A percentile compares a stretch with the other conserved stretches of the same genome.
These are phyloP conservation scores for Prunella himalayana DNA, from an alignment of 2,113 vertebrate species.

Conservation along the genomic window DNA sequence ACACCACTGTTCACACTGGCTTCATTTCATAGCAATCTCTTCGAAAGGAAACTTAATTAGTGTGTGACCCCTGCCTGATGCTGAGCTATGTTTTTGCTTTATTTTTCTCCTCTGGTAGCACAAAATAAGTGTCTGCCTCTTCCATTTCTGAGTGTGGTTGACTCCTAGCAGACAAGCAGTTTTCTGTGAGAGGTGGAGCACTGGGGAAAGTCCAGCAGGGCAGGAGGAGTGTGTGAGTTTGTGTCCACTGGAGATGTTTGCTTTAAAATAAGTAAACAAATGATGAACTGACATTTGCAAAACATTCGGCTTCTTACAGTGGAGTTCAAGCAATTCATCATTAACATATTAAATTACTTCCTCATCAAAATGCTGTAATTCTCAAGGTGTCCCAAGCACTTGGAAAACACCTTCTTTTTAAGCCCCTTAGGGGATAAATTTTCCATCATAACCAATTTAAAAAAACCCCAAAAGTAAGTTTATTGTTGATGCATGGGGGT, in stretches of 20 bases:
- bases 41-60: slow-evolving; percentile 21
- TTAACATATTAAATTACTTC: not conserved
- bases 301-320: not conserved
- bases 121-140: not conserved
- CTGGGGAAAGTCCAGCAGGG: not conserved
- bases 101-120: not conserved
- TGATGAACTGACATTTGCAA: not conserved
- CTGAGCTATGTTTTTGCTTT: not conserved
- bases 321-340: not conserved
- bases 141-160: not conserved
- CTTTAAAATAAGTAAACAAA: not conserved
- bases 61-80: not conserved
- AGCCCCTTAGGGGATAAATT: not conserved
- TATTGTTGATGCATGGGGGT: not conserved
- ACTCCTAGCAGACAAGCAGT: not conserved
- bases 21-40: slow-evolving; percentile 23
- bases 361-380: not conserved
- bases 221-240: not conserved
- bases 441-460: not conserved
- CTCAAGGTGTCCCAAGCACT: not conserved
- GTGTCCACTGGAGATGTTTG: not conserved
- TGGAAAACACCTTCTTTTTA: not conserved
- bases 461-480: not conserved
- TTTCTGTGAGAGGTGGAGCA: not conserved
- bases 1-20: not conserved